phyloP scores from a whole-genome alignment of 2,888 invertebrate genomes.

The Herminia tarsipennalis region DNA sequence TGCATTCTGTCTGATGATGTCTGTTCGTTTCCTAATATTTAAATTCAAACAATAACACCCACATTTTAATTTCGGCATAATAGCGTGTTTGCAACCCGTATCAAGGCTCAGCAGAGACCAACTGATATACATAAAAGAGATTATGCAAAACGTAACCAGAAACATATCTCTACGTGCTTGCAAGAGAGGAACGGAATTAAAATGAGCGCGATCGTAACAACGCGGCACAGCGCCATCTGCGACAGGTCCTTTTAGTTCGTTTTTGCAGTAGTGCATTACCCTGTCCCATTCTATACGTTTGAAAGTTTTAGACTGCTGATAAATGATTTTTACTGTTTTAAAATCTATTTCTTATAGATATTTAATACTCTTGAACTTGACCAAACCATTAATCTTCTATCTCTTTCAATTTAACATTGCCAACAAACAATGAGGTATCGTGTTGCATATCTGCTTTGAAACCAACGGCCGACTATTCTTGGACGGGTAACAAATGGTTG shows the following conservation, averaged over 20 bases:
- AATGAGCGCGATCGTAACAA: conserved; percentile 37
- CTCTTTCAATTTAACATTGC: conserved; percentile 12
- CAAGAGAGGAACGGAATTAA: conserved; percentile 45
- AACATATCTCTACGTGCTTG: conserved; percentile 41
- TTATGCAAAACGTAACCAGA: conserved; percentile 32
- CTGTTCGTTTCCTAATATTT: too few relatives aligned
- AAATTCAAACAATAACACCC: too few relatives aligned
- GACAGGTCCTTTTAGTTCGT: conserved; percentile 42
- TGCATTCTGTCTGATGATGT: too few relatives aligned
- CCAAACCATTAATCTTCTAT: neutral
- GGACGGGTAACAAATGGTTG: conserved; percentile 25
- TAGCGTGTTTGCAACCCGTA: conserved; percentile 10
- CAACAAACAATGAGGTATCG: conserved; percentile 33
- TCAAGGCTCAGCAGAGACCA: conserved; percentile 21
- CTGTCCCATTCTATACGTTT: conserved; percentile 11
- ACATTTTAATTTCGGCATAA: too few relatives aligned
- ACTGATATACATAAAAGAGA: conserved; percentile 34
- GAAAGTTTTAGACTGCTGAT: too few relatives aligned
- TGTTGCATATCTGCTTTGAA: conserved; percentile 29
- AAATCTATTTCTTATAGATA: too few relatives aligned
- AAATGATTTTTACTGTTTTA: too few relatives aligned
- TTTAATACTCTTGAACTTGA: too few relatives aligned
- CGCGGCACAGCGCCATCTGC: conserved; percentile 45
- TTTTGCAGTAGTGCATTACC: conserved; percentile 45
- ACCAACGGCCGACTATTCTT: conserved; percentile 2